Base-by-base conservation (phyloP, 2,888 invertebrate genomes). In the Drosophila sordidula region DNA sequence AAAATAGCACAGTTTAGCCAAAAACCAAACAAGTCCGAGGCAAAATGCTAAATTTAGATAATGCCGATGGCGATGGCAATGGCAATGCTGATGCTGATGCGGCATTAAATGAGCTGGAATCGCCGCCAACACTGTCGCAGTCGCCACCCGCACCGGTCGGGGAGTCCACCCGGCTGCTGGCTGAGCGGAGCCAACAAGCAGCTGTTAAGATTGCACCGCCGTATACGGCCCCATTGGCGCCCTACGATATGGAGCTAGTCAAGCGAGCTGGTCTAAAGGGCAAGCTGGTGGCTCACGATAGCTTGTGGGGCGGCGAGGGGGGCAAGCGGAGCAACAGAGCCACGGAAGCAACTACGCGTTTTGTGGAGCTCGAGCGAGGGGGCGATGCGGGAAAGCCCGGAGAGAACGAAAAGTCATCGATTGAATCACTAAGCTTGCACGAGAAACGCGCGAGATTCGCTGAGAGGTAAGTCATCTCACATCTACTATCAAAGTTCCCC, bases 31-130 rank as follows among this genome's bases (percentile, higher is more conserved):
- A 39, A 12, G 34, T 18, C 34, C 22, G 66, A 57, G 61, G 59
- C 57, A 50, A 73, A 38, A 85, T 87, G 89, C 89, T 84, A 87
- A 85, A 89, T 80, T 76, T 89, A 87, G 89, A 73, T 69, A 73
- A 52, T 62, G 38, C 39, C 51, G 47, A 56, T 41, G 70, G 39
- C 54, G 50, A 45, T 52, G 34, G 25, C 49, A 57, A 50, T 18
- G 18, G 18, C 18, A 18, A 18, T 45, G 49, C 32, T 34, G 52
- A 67, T 29, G 29, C 29, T 29, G 29, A 3, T 29, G 29, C 29
- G 8, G 29, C 22, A 4, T 3, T 4, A 4, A 4, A 29, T 47
- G 66, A 54, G n/a, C 16, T 70, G 70, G 51, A 77, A 55, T 44
- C 62, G 3, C 16, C 51, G 22, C 39, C 49, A 2, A 25, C 49